Percentiles rank a stretch among this genome's conserved stretches.
Conservation (phyloP, 2,888 invertebrate species). For the Acleris literana region DNA sequence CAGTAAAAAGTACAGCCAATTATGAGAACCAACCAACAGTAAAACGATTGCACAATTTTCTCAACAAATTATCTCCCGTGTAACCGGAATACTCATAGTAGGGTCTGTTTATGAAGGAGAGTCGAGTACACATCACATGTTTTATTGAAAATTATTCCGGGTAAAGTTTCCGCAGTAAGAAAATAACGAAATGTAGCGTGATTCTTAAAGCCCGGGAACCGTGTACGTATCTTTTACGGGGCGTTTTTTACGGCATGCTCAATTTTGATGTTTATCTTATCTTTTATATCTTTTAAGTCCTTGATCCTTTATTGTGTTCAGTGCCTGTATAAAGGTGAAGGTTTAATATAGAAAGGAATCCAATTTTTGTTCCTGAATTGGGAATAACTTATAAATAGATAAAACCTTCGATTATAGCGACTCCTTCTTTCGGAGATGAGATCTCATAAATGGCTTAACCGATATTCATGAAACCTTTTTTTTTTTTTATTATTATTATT, state of each 20-base stretch:
- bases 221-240: constrained; percentile 27
- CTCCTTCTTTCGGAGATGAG: no score
- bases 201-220: constrained; percentile 27
- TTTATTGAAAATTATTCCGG: constrained; percentile 52
- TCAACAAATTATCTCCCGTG: no score
- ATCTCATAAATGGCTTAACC: no score
- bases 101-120: constrained; percentile 44
- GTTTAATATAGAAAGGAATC: background rate
- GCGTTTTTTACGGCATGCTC: constrained; percentile 28
- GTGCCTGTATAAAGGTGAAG: background rate
- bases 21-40: no score
- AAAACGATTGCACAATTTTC: no score
- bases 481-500: no score
- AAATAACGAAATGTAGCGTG: constrained; percentile 32
- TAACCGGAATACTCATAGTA: constrained; percentile 38
- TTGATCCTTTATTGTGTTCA: constrained; percentile 17
- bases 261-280: constrained; percentile 35
- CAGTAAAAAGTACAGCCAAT: no score
- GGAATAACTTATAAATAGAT: no score
- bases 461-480: no score
- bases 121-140: constrained; percentile 46
- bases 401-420: no score
- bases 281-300: constrained; percentile 34
- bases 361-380: background rate
- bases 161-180: constrained; percentile 31